Evolutionary conservation across 2,113 vertebrate species (phyloP).

Genomic region (Uria aalge): DNA sequence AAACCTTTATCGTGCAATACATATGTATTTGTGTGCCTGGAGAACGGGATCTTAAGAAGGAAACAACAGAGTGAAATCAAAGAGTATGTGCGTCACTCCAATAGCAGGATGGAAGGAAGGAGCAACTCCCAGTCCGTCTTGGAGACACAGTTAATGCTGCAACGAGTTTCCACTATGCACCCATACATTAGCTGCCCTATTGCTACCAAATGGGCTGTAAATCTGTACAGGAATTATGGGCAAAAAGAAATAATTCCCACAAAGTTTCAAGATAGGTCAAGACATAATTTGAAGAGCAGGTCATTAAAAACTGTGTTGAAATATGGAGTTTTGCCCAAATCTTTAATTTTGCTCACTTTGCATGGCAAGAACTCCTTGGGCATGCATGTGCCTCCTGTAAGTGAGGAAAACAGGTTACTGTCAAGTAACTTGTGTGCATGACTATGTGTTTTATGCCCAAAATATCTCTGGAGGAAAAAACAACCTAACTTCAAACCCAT

Average conservation of each 20-base stretch:
- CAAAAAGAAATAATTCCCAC: neutral
- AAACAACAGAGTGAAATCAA: neutral
- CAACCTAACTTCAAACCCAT: neutral
- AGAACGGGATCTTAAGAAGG: neutral
- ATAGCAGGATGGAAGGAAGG: neutral
- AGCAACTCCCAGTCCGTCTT: neutral
- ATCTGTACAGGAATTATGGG: neutral
- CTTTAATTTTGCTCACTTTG: neutral
- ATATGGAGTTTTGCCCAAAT: neutral
- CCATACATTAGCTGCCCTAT: neutral
- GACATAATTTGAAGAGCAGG: neutral
- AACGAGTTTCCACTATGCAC: neutral
- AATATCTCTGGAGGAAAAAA: neutral
- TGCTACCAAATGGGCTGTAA: neutral
- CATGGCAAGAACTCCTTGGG: neutral
- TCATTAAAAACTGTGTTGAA: neutral
- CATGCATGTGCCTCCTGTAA: fast-evolving
- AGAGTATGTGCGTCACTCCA: fast-evolving
- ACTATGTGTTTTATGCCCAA: neutral
- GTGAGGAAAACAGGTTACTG: neutral
- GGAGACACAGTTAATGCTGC: neutral
- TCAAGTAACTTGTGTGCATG: neutral
- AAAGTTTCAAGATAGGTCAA: neutral
- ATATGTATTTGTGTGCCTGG: neutral
- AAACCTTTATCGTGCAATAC: neutral